phyloP scores from a whole-genome alignment of 2,888 invertebrate species.

The Alitta virens region DNA sequence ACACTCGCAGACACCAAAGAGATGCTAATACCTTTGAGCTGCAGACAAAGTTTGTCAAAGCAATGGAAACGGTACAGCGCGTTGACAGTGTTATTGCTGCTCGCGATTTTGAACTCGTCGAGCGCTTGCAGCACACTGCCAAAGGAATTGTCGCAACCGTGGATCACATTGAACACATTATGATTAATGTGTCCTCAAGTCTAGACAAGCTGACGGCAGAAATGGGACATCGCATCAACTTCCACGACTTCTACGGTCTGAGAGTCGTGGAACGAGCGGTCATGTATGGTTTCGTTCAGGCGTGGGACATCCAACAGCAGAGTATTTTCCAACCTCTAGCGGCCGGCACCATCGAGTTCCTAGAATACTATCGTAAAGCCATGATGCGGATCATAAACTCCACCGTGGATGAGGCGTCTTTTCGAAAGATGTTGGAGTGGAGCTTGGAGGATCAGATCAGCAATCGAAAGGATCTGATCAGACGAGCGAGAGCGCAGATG shows the following conservation, averaged over 20 bases:
- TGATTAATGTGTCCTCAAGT: slow-evolving; percentile 1
- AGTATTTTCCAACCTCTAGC: neutral
- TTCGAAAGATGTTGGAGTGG: slow-evolving; percentile 4
- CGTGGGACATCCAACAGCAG: slow-evolving; percentile 13
- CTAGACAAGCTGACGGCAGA: neutral
- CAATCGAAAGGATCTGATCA: neutral
- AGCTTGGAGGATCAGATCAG: slow-evolving; percentile 3
- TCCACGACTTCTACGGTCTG: slow-evolving; percentile 9
- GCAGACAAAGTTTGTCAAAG: neutral
- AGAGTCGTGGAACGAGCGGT: neutral
- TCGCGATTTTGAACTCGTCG: neutral
- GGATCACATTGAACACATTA: slow-evolving; percentile 1
- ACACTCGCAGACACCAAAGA: slow-evolving; percentile 16
- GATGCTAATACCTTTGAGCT: neutral
- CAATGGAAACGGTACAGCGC: slow-evolving; percentile 7
- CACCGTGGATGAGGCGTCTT: neutral
- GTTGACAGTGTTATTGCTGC: neutral
- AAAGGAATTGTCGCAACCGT: neutral
- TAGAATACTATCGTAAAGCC: slow-evolving; percentile 8
- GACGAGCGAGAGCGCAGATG: neutral
- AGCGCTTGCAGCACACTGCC: neutral
- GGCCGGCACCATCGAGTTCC: slow-evolving; percentile 4
- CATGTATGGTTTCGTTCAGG: slow-evolving; percentile 12
- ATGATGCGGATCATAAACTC: neutral
- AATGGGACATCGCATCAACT: slow-evolving; percentile 1